Evolutionary conservation across 2,113 vertebrate species (phyloP).

Genomic region (Triplophysa rosa): DNA sequence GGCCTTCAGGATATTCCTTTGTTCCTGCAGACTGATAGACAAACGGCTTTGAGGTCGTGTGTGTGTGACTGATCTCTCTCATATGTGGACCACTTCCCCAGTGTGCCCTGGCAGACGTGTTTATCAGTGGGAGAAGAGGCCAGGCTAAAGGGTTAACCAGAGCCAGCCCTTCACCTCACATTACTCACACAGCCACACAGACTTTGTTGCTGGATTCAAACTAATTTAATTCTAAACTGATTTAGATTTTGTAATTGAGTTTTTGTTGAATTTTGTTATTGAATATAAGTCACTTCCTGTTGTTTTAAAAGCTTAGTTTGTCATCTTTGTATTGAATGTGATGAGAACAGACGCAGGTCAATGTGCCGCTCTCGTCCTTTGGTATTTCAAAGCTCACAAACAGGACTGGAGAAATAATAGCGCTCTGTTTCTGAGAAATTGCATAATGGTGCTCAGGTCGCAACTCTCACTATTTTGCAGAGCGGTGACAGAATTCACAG

Average conservation of each 20-base stretch:
- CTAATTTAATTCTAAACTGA: not conserved
- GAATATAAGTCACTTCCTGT: not conserved
- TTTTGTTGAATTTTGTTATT: not conserved
- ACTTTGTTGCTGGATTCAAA: not conserved
- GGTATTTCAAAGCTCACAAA: constrained; percentile 22
- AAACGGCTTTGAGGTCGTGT: constrained; percentile 76
- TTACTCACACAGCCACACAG: constrained; percentile 22
- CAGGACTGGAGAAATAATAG: constrained; percentile 14
- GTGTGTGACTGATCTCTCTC: constrained; percentile 83
- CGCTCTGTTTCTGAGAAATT: constrained; percentile 39
- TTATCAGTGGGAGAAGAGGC: constrained; percentile 56
- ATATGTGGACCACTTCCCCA: constrained; percentile 83
- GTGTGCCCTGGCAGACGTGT: constrained; percentile 63
- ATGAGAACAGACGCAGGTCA: not conserved
- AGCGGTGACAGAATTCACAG: constrained; percentile 50
- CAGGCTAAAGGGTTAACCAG: constrained; percentile 83
- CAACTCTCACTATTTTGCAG: constrained; percentile 41
- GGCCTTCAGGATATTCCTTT: constrained; percentile 82
- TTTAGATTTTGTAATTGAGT: not conserved
- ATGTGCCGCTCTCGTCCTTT: not conserved
- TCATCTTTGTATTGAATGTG: not conserved
- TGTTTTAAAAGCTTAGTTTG: not conserved
- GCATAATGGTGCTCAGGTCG: constrained; percentile 40
- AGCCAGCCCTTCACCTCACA: constrained; percentile 52
- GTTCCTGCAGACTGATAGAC: constrained; percentile 86